Percentiles rank a stretch among this genome's conserved stretches.
Evolutionary conservation across 2,888 invertebrate species (phyloP).

Genomic region (Lagria hirta): DNA sequence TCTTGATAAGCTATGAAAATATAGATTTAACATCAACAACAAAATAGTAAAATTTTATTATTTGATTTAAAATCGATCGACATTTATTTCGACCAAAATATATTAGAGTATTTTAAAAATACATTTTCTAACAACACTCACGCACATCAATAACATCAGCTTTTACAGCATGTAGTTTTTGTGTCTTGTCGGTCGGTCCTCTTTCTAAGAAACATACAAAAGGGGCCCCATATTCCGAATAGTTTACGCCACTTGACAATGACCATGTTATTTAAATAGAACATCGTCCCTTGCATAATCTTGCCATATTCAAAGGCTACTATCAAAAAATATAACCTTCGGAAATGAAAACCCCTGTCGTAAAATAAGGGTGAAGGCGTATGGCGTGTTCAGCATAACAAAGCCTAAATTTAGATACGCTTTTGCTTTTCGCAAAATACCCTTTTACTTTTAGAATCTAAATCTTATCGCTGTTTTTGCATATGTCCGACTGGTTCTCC

Average conservation of each 20-base stretch:
- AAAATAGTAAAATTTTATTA: no score
- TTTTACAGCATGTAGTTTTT: no score
- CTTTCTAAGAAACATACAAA: slow-evolving; percentile 10
- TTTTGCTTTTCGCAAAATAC: slow-evolving; percentile 50
- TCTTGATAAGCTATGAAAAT: no score
- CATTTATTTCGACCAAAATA: no score
- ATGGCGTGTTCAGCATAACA: slow-evolving; percentile 47
- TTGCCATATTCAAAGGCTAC: slow-evolving; percentile 48
- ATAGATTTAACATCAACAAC: no score
- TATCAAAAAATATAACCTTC: slow-evolving; percentile 50
- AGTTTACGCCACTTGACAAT: no score
- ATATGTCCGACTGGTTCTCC: slow-evolving; percentile 36
- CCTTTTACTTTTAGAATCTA: slow-evolving; percentile 46
- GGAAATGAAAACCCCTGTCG: slow-evolving; percentile 49
- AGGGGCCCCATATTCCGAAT: slow-evolving; percentile 5
- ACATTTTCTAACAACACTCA: no score
- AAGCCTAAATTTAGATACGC: slow-evolving; percentile 48
- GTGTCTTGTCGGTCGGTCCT: no score
- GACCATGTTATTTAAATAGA: no score
- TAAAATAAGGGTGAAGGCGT: slow-evolving; percentile 45
- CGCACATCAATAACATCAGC: no score
- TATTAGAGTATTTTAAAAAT: no score
- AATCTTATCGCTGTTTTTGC: slow-evolving; percentile 42
- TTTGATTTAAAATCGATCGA: no score
- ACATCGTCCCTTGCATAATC: slow-evolving; percentile 44